Base-by-base conservation (phyloP, 2,888 invertebrate genomes). In the Ramazzottius varieornatus region DNA sequence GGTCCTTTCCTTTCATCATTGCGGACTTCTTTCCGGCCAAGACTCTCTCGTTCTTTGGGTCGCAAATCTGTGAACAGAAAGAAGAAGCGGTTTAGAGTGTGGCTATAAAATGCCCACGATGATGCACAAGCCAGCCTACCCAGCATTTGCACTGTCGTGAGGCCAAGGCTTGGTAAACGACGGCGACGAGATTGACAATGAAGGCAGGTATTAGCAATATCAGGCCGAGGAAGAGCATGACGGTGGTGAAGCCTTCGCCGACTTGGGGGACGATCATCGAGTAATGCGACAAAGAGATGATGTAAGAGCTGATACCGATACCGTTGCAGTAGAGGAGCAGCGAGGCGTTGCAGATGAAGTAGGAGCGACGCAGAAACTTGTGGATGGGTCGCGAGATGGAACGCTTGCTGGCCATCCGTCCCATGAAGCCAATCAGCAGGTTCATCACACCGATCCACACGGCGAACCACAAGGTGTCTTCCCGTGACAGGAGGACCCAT, bases 241-340 rank as follows among this genome's bases (percentile, higher is more conserved):
- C 29, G 29, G 20, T 16, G 29, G 54, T 54, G 54, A 54, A 54
- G 4, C 29, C 13, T 4, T 54, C 20, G 20, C 24, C 29, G 20
- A 4, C 4, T 4, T 54, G 54, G 16, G 54, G 54, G 4, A 16
- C 20, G 20, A 54, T 29, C 54, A 54, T 4, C 4, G 54, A 54
- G 29, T 54, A 24, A 29, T 54, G 54, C 29, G 54, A 54, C 29
- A 54, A 29, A 8, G 54, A 24, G 54, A 54, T 54, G 13, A 54
- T 54, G 54, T 54, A 54, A 4, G 54, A 4, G n/a, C 4, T 29
- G 54, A 54, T 54, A 8, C 54, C 54, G 54, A 54, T 54, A 24
- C 54, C 54, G 54, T 54, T 54, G 54, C 54, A 54, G 54, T 54
- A 54, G n/a, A 54, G 54, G 29, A 8, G 4, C n/a, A 54, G 4